Evolutionary conservation across 2,113 vertebrate genomes (phyloP).

Genomic region (Rhea pennata): DNA sequence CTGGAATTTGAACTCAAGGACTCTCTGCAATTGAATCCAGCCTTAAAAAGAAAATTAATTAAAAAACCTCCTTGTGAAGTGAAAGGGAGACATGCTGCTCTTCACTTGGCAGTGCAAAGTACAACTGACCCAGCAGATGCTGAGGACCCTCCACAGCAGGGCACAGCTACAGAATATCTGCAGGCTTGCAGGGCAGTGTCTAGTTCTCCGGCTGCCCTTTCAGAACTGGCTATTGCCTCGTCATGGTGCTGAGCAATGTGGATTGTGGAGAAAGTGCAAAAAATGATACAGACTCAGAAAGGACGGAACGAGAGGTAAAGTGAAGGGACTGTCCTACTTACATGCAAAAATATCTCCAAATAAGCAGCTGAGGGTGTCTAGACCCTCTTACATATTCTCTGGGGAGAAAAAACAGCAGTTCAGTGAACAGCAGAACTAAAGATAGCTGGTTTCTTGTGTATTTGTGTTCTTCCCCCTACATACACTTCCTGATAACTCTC

Average conservation of each 20-base stretch:
- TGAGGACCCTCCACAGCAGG: too few species aligned
- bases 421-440: not conserved
- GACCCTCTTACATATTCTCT: not conserved
- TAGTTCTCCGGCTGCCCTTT: too few species aligned
- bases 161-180: not conserved
- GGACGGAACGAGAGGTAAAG: not conserved
- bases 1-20: not conserved
- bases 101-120: not conserved
- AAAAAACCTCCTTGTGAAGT: not conserved
- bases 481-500: not conserved
- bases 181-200: accelerated
- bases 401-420: not conserved
- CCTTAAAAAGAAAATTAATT: not conserved
- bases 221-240: accelerated
- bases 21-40: not conserved
- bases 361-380: not conserved
- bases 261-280: not conserved
- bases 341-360: not conserved
- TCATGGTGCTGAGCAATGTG: not conserved
- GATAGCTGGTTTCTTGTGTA: not conserved
- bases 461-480: not conserved
- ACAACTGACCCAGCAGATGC: accelerated
- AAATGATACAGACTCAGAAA: not conserved
- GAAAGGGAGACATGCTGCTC: not conserved
- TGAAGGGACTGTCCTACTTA: not conserved